Evolutionary conservation across 2,113 vertebrate species (phyloP).

Genomic region (Syngnathus floridae): DNA sequence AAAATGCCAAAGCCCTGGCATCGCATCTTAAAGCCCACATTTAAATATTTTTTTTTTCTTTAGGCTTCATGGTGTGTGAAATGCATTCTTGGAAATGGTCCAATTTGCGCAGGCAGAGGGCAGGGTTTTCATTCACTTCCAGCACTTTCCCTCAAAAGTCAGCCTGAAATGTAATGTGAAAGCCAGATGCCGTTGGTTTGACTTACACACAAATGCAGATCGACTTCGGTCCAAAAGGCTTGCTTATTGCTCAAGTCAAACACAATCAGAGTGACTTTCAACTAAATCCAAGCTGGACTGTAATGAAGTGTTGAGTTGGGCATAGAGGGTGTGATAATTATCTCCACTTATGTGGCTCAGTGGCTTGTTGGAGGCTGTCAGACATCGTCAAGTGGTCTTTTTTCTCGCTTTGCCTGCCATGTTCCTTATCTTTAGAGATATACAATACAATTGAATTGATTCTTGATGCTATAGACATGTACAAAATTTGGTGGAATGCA

Average conservation of each 20-base stretch:
- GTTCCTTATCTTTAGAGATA: neutral
- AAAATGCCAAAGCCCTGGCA: slow-evolving; percentile 51
- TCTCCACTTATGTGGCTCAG: slow-evolving; percentile 52
- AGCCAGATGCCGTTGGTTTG: slow-evolving; percentile 67
- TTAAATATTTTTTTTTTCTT: slow-evolving; percentile 53
- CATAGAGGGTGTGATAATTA: slow-evolving; percentile 64
- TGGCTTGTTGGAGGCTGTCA: slow-evolving; percentile 39
- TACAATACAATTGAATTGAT: neutral
- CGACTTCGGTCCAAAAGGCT: slow-evolving; percentile 54
- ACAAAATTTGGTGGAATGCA: neutral
- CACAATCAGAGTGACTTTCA: slow-evolving; percentile 68
- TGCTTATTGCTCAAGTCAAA: slow-evolving; percentile 68
- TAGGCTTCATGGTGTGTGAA: slow-evolving; percentile 67
- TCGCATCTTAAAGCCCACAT: slow-evolving; percentile 59
- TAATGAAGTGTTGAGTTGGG: slow-evolving; percentile 63
- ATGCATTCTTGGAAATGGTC: slow-evolving; percentile 65
- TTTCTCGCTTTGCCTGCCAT: slow-evolving; percentile 21
- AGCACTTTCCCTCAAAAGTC: slow-evolving; percentile 65
- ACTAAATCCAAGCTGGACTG: slow-evolving; percentile 49
- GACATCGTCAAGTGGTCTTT: slow-evolving; percentile 31
- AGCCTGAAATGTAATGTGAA: slow-evolving; percentile 68
- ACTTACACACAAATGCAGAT: slow-evolving; percentile 53
- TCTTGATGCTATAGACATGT: neutral
- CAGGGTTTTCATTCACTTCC: slow-evolving; percentile 68
- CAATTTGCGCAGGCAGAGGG: slow-evolving; percentile 51